Evolutionary conservation across 1,140 invertebrate species (phyloP), one percentile per base, ranked within the genome.

Genomic region (Diachasma alloeum): DNA sequence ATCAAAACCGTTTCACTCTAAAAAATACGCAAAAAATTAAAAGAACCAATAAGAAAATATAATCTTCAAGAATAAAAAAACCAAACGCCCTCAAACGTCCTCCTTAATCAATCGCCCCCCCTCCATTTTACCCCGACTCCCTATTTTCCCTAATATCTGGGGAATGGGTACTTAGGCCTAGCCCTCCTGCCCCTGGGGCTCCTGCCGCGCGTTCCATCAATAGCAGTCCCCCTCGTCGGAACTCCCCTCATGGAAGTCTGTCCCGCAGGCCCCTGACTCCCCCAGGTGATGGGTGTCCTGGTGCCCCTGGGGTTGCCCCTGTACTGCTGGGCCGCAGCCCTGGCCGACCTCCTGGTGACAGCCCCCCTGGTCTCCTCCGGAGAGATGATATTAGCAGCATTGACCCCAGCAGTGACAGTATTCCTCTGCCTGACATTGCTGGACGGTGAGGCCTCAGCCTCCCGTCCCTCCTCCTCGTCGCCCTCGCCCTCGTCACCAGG

Each of bases 401-500:
- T 82, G 8, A 76, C 83, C 19, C 82, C 82, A 2, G 80, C 80
- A 39, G 78, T 80, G 13, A 70, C 72, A 4, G 75, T 74, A 0
- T 78, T 79, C 39, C 83, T 81, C n/a, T 85, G 85, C n/a, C 89
- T 81, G 19, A 85, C 84, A 26, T 85, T 86, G 11, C 83, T 91
- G 9, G 91, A 92, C 0, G 91, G 90, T 13, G 91, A 91, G 1
- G 92, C 92, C 69, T 91, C 92, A 0, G 93, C 93, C 73, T 86
- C 84, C 6, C 84, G 78, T 24, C 78, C 84, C 72, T 86, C 82
- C 8, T 87, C 88, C 86, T 94, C 93, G 4, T 94, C 93, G 5
- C 93, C 93, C 82, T 94, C 94, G 77, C 94, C 94, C 82, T 94
- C 93, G 31, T 88, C 88, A n/a, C 82, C 81, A 4, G 82, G 87